These are phyloP conservation scores for Nomada fabriciana DNA, from an alignment of 2,888 invertebrate species.

Conservation along the genomic window DNA sequence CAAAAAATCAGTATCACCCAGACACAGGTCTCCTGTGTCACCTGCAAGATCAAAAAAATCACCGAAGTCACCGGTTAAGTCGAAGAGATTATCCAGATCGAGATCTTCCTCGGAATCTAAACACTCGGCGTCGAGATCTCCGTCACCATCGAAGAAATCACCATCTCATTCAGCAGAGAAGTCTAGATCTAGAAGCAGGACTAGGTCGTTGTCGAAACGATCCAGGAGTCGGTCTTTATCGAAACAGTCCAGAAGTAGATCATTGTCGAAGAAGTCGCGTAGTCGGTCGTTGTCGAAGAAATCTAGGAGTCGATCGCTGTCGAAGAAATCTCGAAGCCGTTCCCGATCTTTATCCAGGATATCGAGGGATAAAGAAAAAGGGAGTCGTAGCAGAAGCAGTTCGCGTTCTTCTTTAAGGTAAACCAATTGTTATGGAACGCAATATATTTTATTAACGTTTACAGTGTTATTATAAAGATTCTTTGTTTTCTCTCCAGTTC, in stretches of 20 bases:
- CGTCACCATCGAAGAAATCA: conserved; percentile 73
- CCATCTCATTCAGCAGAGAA: conserved; percentile 75
- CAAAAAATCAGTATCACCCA: conserved; percentile 71
- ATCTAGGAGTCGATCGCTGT: conserved; percentile 69
- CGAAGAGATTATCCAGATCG: conserved; percentile 71
- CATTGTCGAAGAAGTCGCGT: conserved; percentile 80
- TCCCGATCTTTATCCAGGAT: conserved; percentile 75
- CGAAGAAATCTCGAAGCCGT: conserved; percentile 76
- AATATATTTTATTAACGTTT: background rate
- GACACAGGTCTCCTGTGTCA: conserved; percentile 61
- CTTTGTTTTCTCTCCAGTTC: conserved; percentile 66
- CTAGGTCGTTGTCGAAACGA: conserved; percentile 83
- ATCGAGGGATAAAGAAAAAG: conserved; percentile 77
- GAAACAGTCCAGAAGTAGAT: conserved; percentile 80
- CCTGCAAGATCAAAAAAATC: conserved; percentile 65
- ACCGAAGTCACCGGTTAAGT: conserved; percentile 63
- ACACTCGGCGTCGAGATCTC: conserved; percentile 70
- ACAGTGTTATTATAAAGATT: background rate
- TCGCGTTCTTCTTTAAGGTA: conserved; percentile 81
- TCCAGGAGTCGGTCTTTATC: conserved; percentile 72
- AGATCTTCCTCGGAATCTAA: conserved; percentile 77
- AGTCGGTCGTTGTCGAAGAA: conserved; percentile 73
- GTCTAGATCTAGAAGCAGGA: conserved; percentile 75
- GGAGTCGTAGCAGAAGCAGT: conserved; percentile 79
- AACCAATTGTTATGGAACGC: background rate